These are phyloP conservation scores for Jacana jacana DNA, from an alignment of 2,113 vertebrate species.

Conservation along the genomic window DNA sequence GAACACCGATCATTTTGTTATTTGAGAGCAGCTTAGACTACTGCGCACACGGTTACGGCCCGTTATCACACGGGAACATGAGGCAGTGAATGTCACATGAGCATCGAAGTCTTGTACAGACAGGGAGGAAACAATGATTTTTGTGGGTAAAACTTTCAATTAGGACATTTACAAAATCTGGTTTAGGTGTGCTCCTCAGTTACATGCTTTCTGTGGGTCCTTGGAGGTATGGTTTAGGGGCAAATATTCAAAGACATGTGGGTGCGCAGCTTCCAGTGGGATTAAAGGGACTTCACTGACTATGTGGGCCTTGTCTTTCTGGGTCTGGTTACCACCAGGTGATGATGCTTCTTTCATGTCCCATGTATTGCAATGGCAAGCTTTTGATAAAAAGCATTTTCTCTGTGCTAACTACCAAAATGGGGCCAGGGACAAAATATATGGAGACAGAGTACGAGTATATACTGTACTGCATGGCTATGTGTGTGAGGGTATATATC, in stretches of 20 bases:
- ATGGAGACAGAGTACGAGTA: rapidly evolving
- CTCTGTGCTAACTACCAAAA: not conserved
- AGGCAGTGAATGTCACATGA: not conserved
- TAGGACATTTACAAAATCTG: not conserved
- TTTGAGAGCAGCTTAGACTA: slow-evolving; percentile 19
- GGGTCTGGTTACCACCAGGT: not conserved
- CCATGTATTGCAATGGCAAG: not conserved
- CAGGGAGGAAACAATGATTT: not conserved
- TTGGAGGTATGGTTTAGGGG: not conserved
- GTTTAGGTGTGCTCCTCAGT: not conserved
- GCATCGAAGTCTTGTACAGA: not conserved
- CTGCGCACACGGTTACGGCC: not conserved
- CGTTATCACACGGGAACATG: not conserved
- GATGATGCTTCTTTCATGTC: not conserved
- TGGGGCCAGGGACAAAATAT: not conserved
- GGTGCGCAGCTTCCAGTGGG: rapidly evolving
- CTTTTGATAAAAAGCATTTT: not conserved
- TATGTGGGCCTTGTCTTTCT: not conserved
- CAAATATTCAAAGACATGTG: not conserved
- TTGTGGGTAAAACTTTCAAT: not conserved
- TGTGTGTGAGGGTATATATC: not conserved
- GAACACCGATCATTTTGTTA: slow-evolving; percentile 9
- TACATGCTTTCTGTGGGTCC: not conserved
- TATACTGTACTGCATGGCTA: rapidly evolving
- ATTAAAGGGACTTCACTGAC: not conserved